These are phyloP conservation scores for Artibeus lituratus DNA, from an alignment of 2,797 vertebrate species.

Conservation along the genomic window DNA sequence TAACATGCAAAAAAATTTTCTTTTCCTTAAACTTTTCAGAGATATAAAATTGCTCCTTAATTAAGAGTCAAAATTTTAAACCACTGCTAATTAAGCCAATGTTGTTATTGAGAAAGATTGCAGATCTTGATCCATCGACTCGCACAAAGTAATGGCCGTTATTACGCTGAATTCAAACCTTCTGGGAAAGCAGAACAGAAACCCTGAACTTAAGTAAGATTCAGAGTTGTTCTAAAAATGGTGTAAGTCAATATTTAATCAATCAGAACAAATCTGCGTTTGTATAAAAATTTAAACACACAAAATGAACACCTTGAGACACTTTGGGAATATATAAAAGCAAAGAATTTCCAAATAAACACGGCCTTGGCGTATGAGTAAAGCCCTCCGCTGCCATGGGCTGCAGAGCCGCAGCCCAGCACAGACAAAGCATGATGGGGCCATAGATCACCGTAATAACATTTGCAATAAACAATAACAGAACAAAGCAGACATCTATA, in stretches of 20 bases:
- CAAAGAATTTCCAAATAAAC: constrained; percentile 79
- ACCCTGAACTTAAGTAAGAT: constrained; percentile 69
- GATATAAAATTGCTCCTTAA: constrained; percentile 53
- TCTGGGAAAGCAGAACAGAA: constrained; percentile 41
- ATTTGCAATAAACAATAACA: constrained; percentile 89
- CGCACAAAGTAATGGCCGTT: constrained; percentile 45
- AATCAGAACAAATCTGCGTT: constrained; percentile 77
- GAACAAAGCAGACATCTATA: constrained; percentile 85
- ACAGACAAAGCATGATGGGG: constrained; percentile 82
- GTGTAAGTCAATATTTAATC: constrained; percentile 75
- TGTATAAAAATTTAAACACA: constrained; percentile 85
- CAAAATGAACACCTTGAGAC: constrained; percentile 81
- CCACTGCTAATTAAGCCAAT: constrained; percentile 43
- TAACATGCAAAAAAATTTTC: background rate
- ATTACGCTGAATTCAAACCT: constrained; percentile 51
- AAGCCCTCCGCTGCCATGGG: constrained; percentile 79
- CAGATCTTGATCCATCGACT: constrained; percentile 33
- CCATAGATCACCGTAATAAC: constrained; percentile 88
- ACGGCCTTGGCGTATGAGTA: constrained; percentile 70
- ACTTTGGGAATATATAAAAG: constrained; percentile 71
- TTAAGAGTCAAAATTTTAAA: constrained; percentile 62
- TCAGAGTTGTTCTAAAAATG: constrained; percentile 71
- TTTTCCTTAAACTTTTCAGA: constrained; percentile 42
- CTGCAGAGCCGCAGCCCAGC: constrained; percentile 74
- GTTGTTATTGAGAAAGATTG: constrained; percentile 16